Base-by-base conservation (phyloP, 2,797 vertebrate genomes). In the Choloepus didactylus region DNA sequence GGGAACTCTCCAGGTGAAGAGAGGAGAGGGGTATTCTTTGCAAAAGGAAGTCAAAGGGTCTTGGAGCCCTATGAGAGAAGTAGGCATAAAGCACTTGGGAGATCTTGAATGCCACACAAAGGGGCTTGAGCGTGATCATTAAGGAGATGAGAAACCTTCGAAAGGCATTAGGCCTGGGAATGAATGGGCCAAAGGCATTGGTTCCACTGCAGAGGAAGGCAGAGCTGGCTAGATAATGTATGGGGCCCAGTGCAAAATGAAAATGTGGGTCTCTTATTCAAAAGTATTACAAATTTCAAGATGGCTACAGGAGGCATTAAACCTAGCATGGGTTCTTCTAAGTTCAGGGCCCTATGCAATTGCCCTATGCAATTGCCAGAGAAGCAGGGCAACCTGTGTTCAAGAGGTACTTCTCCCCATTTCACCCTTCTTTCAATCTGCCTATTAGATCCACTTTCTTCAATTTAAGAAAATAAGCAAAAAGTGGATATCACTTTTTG, bases 121-220 rank as follows among this genome's bases (percentile, higher is more conserved):
- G n/a, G 67, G 79, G 27, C 51, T 73, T 51, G 23, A n/a, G 23
- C 46, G 21, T 54, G n/a, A 72, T 79, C 82, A 80, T 64, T 80
- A 84, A 51, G 19, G 59, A 95, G 49, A 89, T 56, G 29, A 82
- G 62, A 93, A 91, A 85, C 54, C 60, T 4, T 35, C 49, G 59
- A 38, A 84, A 94, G 59, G 14, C 70, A 92, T 91, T 51, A 93
- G 93, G 88, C 27, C 54, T 69, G 46, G n/a, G 21, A 76, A 94
- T 81, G 70, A 75, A 54, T 6, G 18, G 23, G 56, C n/a, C 38
- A 94, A 79, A 46, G 64, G 14, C 35, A 89, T 56, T 31, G 38
- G 6, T 64, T 87, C 38, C 62, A 89, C 46, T 54, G 46, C 1
- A 82, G 56, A 16, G 73, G 67, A 93, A 93, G 35, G 59, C 41